Conservation (phyloP, 2,888 invertebrate genomes). For the Congeria kusceri region DNA sequence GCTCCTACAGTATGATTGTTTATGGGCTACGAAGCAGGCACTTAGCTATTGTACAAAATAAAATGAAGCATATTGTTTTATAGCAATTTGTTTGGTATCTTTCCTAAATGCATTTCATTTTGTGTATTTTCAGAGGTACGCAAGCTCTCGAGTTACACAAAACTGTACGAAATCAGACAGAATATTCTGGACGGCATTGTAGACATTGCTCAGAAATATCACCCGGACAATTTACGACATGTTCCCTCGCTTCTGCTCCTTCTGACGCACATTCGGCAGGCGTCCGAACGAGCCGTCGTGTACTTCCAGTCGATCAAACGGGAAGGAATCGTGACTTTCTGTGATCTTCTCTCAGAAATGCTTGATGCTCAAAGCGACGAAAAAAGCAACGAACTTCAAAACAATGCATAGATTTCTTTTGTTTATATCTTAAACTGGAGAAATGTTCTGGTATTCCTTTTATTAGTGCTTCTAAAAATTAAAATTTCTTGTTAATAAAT, state of each 20-base stretch:
- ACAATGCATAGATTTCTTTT: too few species aligned
- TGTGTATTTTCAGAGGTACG: constrained; percentile 75
- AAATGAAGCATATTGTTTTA: not conserved
- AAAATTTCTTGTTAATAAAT: too few species aligned
- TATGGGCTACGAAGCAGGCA: too few species aligned
- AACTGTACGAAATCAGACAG: constrained; percentile 78
- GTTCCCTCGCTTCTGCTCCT: constrained; percentile 78
- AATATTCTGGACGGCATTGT: constrained; percentile 76
- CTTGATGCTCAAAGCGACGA: constrained; percentile 72
- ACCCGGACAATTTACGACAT: constrained; percentile 76
- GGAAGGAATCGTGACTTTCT: constrained; percentile 78
- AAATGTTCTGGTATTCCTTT: too few species aligned
- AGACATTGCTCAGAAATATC: constrained; percentile 78
- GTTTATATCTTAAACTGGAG: too few species aligned
- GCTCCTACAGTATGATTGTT: too few species aligned
- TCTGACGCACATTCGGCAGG: constrained; percentile 80
- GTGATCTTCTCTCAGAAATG: constrained; percentile 81
- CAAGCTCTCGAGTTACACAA: constrained; percentile 74
- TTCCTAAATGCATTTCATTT: not conserved
- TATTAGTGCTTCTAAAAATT: too few species aligned
- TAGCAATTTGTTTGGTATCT: not conserved
- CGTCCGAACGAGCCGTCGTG: constrained; percentile 77
- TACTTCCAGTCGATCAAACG: constrained; percentile 79
- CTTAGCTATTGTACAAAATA: not conserved
- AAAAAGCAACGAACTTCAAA: constrained; percentile 11